Conservation (phyloP, 2,113 vertebrate genomes). For the Chaetorhynchus papuensis region DNA sequence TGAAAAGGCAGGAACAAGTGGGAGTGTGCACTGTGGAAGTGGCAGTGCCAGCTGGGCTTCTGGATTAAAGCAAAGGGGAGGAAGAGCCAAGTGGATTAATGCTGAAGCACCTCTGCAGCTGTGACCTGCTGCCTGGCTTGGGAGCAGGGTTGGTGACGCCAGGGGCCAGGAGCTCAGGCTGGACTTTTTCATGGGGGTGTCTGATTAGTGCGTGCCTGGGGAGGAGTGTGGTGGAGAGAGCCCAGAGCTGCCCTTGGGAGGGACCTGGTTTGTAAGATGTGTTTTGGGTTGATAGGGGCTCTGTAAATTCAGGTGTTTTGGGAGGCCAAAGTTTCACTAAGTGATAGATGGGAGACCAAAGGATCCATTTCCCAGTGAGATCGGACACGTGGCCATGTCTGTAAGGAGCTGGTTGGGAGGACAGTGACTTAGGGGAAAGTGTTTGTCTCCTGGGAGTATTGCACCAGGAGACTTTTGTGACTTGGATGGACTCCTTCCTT, state of each 20-base stretch:
- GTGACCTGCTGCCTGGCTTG: neutral
- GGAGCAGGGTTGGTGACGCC: neutral
- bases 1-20: neutral
- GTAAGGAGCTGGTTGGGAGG: neutral
- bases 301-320: neutral
- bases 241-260: neutral
- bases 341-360: neutral
- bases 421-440: neutral
- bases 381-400: fast-evolving
- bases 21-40: neutral
- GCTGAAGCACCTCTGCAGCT: neutral
- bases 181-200: neutral
- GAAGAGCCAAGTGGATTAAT: neutral
- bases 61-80: neutral
- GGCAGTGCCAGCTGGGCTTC: neutral
- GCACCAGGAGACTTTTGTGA: neutral
- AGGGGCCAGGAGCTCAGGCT: neutral
- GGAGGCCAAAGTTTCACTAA: neutral
- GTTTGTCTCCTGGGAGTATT: neutral
- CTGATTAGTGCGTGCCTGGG: neutral
- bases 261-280: neutral
- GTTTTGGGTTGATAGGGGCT: neutral
- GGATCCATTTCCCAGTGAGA: neutral
- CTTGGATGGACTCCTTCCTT: neutral
- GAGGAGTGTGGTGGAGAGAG: neutral